These are phyloP conservation scores for Zaprionus vittiger DNA, from an alignment of 1,140 invertebrate genomes.

Conservation along the genomic window DNA sequence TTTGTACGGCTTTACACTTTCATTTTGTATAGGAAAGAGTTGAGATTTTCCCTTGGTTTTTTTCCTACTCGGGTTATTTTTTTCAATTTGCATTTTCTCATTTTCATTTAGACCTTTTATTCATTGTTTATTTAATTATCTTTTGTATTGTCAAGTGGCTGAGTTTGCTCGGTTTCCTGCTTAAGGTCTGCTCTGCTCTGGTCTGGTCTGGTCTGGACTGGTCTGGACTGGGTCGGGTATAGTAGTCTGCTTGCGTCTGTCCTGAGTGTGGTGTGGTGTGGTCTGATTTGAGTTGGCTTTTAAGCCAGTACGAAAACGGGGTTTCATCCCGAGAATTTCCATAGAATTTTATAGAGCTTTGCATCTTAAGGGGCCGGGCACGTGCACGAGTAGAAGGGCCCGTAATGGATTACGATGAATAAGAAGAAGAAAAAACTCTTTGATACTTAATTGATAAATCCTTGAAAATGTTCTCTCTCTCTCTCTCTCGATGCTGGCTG, in stretches of 20 bases:
- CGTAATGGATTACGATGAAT: conserved; percentile 50
- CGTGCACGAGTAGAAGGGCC: conserved; percentile 43
- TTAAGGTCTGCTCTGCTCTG: background rate
- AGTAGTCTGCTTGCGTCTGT: background rate
- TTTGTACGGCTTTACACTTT: conserved; percentile 71
- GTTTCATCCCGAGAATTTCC: conserved; percentile 36
- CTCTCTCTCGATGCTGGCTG: conserved; percentile 2
- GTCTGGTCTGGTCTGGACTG: background rate
- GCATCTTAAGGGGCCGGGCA: conserved; percentile 46
- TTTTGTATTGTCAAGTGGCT: conserved; percentile 80
- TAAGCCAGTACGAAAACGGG: conserved; percentile 14
- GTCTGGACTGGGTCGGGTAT: background rate
- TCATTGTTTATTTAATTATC: conserved; percentile 82
- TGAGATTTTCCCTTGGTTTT: conserved; percentile 23
- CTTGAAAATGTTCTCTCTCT: conserved; percentile 30
- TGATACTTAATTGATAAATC: conserved; percentile 77
- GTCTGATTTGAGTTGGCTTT: conserved; percentile 41
- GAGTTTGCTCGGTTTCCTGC: conserved; percentile 52
- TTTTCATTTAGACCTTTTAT: conserved; percentile 70
- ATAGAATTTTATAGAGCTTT: conserved; percentile 32
- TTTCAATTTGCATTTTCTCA: conserved; percentile 71
- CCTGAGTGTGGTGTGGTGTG: conserved; percentile 7
- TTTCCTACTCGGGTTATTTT: conserved; percentile 44
- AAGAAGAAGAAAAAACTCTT: conserved; percentile 37
- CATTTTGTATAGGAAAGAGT: conserved; percentile 29